Evolutionary conservation across 1,140 invertebrate species (phyloP), one percentile per base, ranked within the genome.

Genomic region (Carposina sasakii): DNA sequence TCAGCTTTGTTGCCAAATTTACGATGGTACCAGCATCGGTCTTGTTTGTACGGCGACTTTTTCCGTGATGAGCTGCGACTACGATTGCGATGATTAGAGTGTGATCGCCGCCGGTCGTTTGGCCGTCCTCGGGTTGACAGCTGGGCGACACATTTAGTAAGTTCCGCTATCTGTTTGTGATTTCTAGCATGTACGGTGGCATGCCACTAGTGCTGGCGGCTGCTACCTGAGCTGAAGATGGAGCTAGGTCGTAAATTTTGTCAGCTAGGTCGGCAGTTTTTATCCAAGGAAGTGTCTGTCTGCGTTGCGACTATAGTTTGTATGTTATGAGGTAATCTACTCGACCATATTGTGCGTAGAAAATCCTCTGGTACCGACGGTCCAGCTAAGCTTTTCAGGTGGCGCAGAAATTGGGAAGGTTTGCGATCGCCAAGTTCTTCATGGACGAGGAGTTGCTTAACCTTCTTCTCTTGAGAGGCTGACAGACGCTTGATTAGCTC

Each of bases 371-470:
- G 34, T 12, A 48, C 13, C 2, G 16, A 40, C 1, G 37, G 24
- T 1, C 45, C 50, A 0, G 46, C 48, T 3, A 66, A 28, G 3
- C 41, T 13, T 22, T 34, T 20, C 20, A 69, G 41, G 28, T 57
- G 53, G 10, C 66, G 52, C 19, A 66, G 39, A 36, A 66, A 57
- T 26, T 63, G 63, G 9, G 54, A 63, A 12, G 63, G 63, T 48
- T 48, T 67, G 1, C 54, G 20, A 44, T 61, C 55, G 10, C 60
- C 57, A 12, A 67, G 16, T 2, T 59, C 52, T 42, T 63, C 53
- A 15, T 44, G 33, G 1, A 52, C 48, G 0, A 60, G 46, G 1
- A 66, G 53, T 33, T 51, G 56, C 12, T 50, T 40, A 6, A 54
- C n/a, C 42, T 54, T 57, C 16, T 52, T 15, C 16, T 60, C 52